Percentiles rank a stretch among this genome's conserved stretches.
These are phyloP conservation scores for Watersipora subatra DNA, from an alignment of 1,140 invertebrate species.

Conservation along the genomic window DNA sequence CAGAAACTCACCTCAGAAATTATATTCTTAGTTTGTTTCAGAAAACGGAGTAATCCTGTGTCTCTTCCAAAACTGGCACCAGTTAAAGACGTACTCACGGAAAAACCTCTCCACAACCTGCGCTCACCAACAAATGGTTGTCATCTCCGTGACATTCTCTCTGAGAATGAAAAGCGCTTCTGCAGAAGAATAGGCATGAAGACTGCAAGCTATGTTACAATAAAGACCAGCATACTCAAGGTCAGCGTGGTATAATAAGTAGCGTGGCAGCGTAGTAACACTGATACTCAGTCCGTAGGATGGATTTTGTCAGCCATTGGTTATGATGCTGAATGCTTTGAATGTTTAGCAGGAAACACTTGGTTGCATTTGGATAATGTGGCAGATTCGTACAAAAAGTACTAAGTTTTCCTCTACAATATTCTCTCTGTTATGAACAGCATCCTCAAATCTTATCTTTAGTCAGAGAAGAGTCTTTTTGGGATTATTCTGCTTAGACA, in stretches of 20 bases:
- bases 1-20: no score
- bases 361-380: not conserved
- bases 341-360: slow-evolving; percentile 1
- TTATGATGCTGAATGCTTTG: slow-evolving; percentile 7
- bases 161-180: slow-evolving; percentile 19
- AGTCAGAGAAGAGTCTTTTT: no score
- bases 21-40: no score
- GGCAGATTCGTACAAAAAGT: not conserved
- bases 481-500: no score
- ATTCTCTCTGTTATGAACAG: not conserved
- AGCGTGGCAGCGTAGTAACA: not conserved
- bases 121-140: not conserved
- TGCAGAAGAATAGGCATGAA: slow-evolving; percentile 38
- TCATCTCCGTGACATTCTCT: not conserved
- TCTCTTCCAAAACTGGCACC: not conserved
- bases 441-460: no score
- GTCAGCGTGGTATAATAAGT: slow-evolving; percentile 17
- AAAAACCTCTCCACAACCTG: slow-evolving; percentile 1
- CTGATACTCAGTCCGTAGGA: slow-evolving; percentile 3
- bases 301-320: slow-evolving; percentile 5
- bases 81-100: slow-evolving; percentile 1
- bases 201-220: slow-evolving; percentile 36
- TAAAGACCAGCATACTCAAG: slow-evolving; percentile 40
- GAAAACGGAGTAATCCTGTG: no score
- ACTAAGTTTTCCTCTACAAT: not conserved